phyloP scores from a whole-genome alignment of 2,888 invertebrate species.

The Melikaiella ostensackeni region DNA sequence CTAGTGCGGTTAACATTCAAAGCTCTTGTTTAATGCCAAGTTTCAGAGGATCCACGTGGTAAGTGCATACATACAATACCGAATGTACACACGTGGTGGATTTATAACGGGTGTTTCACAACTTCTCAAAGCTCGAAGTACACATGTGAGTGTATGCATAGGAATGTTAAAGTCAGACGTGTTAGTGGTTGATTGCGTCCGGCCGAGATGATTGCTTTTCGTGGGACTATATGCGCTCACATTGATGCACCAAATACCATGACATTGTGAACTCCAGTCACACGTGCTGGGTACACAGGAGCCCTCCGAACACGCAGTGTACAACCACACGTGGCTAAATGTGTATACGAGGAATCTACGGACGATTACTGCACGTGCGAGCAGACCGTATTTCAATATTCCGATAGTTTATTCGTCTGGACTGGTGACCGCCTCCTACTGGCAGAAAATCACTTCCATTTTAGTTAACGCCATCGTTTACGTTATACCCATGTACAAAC shows the following conservation, averaged over 20 bases:
- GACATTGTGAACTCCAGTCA: conserved; percentile 21
- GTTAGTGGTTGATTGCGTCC: conserved; percentile 74
- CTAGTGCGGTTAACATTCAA: too few species aligned
- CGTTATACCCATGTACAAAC: conserved; percentile 32
- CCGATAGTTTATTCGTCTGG: conserved; percentile 74
- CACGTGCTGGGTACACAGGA: conserved; percentile 47
- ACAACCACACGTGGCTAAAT: conserved; percentile 40
- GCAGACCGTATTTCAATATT: conserved; percentile 71
- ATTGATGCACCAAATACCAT: conserved; percentile 36
- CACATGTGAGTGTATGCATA: conserved; percentile 3
- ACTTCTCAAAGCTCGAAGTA: neutral
- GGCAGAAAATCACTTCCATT: conserved; percentile 68
- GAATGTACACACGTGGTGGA: neutral
- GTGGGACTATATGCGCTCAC: conserved; percentile 58
- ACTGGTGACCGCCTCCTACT: conserved; percentile 63
- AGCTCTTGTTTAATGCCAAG: neutral
- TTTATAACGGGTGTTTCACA: neutral
- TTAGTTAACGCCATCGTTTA: conserved; percentile 62
- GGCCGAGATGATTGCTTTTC: conserved; percentile 76
- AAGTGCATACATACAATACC: neutral
- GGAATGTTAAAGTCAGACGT: conserved; percentile 34
- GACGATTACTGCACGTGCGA: conserved; percentile 61
- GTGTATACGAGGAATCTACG: conserved; percentile 43
- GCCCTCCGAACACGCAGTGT: neutral
- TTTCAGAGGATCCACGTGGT: neutral